A percentile compares a stretch with the other conserved stretches of the same genome.
These are phyloP conservation scores for Aix galericulata DNA, from an alignment of 2,113 vertebrate genomes.

Conservation along the genomic window DNA sequence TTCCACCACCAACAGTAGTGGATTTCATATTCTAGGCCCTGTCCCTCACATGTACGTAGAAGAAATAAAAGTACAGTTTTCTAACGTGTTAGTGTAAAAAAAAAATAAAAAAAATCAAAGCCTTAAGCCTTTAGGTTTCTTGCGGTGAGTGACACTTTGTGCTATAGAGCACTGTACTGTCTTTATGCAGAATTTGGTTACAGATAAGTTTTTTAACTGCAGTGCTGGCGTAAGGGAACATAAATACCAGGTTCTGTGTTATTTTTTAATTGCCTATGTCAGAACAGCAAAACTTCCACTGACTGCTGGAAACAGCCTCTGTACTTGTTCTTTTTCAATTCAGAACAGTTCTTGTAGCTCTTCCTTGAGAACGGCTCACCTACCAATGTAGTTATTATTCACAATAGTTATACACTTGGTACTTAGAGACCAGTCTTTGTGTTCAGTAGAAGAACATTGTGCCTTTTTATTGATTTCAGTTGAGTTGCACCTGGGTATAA, in stretches of 20 bases:
- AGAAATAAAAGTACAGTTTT: background rate
- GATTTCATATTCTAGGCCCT: background rate
- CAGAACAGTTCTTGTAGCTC: background rate
- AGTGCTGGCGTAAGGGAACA: background rate
- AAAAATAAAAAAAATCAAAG: background rate
- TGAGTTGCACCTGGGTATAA: background rate
- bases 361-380: background rate
- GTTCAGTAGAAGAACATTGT: constrained; percentile 19
- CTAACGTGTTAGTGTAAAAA: background rate
- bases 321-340: background rate
- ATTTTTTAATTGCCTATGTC: background rate
- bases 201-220: background rate
- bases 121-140: background rate
- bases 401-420: background rate
- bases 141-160: background rate
- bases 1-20: background rate
- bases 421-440: background rate
- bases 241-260: background rate
- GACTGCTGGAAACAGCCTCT: background rate
- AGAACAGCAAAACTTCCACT: background rate
- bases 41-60: background rate
- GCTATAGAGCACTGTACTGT: background rate
- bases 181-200: background rate
- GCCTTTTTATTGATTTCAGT: background rate
- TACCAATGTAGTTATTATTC: constrained; percentile 16